Base-by-base conservation (phyloP, 64 coral and sea anemone genomes). In the Porites australiensis region DNA sequence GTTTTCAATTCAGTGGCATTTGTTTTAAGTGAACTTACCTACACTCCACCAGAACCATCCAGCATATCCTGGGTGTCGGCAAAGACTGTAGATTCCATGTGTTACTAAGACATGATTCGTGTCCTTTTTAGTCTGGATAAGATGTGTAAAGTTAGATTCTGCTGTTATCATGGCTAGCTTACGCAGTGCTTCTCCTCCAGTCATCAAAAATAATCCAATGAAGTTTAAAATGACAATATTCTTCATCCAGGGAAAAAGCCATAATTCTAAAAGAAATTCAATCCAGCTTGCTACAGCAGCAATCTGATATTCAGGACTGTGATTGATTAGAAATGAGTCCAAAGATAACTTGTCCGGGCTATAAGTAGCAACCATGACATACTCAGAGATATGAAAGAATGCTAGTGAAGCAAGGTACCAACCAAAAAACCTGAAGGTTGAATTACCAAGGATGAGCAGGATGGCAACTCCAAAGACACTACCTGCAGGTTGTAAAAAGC, bases 31-130 rank as follows among this genome's bases (percentile, higher is more conserved):
- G 14, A n/a, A 37, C 87, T 81, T 78, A 98, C 95, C 98, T 65
- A 99, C 60, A 87, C 98, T 99, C 98, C 98, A 99, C 82, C 88
- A 99, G 83, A 99, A 99, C 98, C 98, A 99, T 0, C 98, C 98
- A 78, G 93, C 91, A 94, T 99, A 99, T 27, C 90, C 91, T 5
- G 98, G 98, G 72, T 99, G 98, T 57, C 98, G 92, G 21, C 73
- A 94, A 52, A 78, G 88, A 4, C 70, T 59, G 50, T 99, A 99
- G 20, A 99, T 90, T 3, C 98, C 98, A 72, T 64, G 55, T 4
- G 94, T 93, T 4, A 99, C 98, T 18, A 99, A 74, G 18, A 94
- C 91, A 52, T 99, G 98, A 4, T 79, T 72, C 43, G 92, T 92
- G 22, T 86, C 90, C 74, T 96, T 99, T 20, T 82, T 86, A 22